Evolutionary conservation across 2,113 vertebrate species (phyloP).

Genomic region (Solenodon paradoxus): DNA sequence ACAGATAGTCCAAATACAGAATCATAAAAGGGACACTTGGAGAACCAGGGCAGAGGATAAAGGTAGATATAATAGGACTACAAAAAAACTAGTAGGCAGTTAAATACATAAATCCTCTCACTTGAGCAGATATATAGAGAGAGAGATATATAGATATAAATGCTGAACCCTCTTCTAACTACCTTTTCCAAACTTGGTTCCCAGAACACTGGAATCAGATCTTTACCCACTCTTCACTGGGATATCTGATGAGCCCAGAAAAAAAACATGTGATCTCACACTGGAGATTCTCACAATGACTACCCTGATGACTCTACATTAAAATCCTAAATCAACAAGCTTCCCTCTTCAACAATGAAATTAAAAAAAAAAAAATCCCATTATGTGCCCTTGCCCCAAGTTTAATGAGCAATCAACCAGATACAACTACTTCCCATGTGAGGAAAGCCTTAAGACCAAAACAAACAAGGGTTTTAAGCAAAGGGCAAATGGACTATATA

Average conservation of each 20-base stretch:
- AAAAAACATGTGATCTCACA: not conserved
- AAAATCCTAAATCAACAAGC: not conserved
- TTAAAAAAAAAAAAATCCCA: not conserved
- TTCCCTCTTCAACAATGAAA: not conserved
- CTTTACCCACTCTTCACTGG: not conserved
- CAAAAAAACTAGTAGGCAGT: not conserved
- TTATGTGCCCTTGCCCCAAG: not conserved
- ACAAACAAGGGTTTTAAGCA: not conserved
- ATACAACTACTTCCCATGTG: not conserved
- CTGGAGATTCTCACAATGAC: not conserved
- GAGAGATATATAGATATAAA: no score
- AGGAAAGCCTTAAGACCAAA: not conserved
- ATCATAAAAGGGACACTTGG: not conserved
- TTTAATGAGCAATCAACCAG: constrained; percentile 18
- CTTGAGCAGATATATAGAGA: not conserved
- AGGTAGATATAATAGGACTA: not conserved
- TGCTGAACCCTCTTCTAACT: no score
- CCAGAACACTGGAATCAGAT: not conserved
- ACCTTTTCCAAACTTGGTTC: not conserved
- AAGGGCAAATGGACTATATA: not conserved
- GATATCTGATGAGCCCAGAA: not conserved
- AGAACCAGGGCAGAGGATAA: not conserved
- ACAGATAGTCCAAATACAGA: not conserved
- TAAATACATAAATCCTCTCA: not conserved
- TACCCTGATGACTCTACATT: not conserved